phyloP scores from a whole-genome alignment of 2,797 vertebrate species.

The Semaprochilodus insignis region DNA sequence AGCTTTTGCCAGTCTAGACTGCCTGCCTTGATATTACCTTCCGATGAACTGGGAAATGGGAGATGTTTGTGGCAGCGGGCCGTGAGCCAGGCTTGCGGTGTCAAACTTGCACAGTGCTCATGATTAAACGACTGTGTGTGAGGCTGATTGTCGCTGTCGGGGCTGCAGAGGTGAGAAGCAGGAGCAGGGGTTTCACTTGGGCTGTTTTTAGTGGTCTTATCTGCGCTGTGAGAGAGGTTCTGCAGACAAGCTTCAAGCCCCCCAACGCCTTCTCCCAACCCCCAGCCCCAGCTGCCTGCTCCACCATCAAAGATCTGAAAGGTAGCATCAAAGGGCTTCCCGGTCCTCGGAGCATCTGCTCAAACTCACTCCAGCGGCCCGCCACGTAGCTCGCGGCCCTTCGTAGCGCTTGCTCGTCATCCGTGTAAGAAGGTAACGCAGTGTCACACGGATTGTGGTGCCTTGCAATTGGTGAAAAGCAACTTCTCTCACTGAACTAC shows the following conservation, averaged over 20 bases:
- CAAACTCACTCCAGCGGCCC: constrained; percentile 43
- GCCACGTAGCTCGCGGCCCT: constrained; percentile 15
- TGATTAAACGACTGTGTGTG: constrained; percentile 37
- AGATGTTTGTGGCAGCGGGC: neutral
- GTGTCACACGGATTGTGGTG: constrained; percentile 8
- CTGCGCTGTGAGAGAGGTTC: constrained; percentile 26
- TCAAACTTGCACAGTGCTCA: neutral
- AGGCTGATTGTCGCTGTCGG: constrained; percentile 51
- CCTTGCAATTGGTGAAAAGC: neutral
- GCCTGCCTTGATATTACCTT: constrained; percentile 48
- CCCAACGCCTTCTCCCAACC: neutral
- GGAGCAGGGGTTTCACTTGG: constrained; percentile 14
- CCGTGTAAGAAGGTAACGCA: neutral
- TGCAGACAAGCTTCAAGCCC: constrained; percentile 10
- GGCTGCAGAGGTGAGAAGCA: constrained; percentile 23
- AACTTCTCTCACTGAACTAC: neutral
- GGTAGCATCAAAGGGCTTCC: constrained; percentile 46
- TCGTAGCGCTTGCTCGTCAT: neutral
- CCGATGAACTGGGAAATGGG: constrained; percentile 34
- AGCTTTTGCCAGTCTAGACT: constrained; percentile 30
- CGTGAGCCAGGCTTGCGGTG: constrained; percentile 14
- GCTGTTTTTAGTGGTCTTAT: constrained; percentile 52
- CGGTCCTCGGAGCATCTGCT: constrained; percentile 50
- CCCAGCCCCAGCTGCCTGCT: constrained; percentile 21
- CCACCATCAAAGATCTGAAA: constrained; percentile 42